phyloP scores from a whole-genome alignment of 2,113 vertebrate species.

The Helogale parvula region DNA sequence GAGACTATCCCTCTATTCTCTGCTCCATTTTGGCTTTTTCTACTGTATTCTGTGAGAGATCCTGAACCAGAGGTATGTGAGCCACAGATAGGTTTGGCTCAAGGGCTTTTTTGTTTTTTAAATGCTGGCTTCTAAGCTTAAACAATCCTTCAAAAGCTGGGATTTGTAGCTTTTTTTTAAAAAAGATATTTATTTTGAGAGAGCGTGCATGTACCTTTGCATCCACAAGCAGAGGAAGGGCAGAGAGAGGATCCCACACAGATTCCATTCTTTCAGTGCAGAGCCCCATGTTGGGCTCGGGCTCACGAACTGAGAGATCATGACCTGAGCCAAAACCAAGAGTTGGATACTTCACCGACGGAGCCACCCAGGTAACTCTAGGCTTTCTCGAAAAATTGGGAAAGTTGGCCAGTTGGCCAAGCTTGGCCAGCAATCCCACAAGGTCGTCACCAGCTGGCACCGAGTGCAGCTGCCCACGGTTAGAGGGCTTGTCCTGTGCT shows the following conservation, averaged over 20 bases:
- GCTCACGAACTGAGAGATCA: no score
- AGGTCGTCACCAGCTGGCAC: background rate
- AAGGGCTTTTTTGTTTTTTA: background rate
- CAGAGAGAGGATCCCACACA: no score
- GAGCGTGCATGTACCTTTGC: no score
- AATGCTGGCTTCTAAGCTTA: background rate
- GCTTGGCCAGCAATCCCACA: background rate
- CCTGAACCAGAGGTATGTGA: background rate
- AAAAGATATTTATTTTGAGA: no score
- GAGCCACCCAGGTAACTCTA: no score
- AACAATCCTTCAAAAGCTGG: background rate
- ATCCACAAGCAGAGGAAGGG: no score
- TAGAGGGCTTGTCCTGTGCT: background rate
- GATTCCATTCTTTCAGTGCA: no score
- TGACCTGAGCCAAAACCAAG: no score
- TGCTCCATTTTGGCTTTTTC: background rate
- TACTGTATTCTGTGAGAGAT: background rate
- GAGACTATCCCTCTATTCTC: background rate
- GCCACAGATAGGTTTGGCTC: background rate
- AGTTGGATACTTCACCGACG: no score
- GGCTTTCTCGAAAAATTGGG: background rate
- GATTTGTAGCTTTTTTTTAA: background rate
- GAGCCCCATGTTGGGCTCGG: no score
- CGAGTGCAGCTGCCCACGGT: accelerated
- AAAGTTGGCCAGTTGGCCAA: background rate